phyloP scores from a whole-genome alignment of 2,113 vertebrate species.

The Thamnophis sirtalis region DNA sequence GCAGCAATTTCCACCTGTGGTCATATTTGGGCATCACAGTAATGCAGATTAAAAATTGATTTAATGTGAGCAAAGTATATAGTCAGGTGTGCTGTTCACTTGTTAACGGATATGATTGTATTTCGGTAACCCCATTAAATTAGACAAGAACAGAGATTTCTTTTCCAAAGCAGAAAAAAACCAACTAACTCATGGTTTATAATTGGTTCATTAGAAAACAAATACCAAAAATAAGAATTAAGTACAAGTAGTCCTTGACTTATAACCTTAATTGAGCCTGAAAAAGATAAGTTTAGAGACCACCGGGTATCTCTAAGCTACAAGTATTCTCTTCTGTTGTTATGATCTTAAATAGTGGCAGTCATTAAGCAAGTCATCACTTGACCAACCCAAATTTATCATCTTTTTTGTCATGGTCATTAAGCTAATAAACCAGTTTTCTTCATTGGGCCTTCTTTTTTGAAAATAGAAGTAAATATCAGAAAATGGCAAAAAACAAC shows the following conservation, averaged over 20 bases:
- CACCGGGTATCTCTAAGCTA: not conserved
- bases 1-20: not conserved
- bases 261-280: not conserved
- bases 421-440: not conserved
- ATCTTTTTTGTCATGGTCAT: not conserved
- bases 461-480: not conserved
- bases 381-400: not conserved
- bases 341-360: not conserved
- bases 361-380: not conserved
- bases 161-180: not conserved
- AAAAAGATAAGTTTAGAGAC: not conserved
- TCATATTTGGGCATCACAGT: not conserved
- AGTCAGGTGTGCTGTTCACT: not conserved
- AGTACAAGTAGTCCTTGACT: not conserved
- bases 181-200: not conserved
- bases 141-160: not conserved
- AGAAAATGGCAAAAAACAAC: not conserved
- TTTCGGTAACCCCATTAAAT: not conserved
- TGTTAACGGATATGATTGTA: not conserved
- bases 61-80: not conserved
- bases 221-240: not conserved
- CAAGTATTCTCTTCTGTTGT: not conserved
- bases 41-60: not conserved
- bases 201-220: not conserved
- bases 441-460: not conserved